phyloP scores from a whole-genome alignment of 2,797 vertebrate genomes.

The Phrynocephalus guinanensis region DNA sequence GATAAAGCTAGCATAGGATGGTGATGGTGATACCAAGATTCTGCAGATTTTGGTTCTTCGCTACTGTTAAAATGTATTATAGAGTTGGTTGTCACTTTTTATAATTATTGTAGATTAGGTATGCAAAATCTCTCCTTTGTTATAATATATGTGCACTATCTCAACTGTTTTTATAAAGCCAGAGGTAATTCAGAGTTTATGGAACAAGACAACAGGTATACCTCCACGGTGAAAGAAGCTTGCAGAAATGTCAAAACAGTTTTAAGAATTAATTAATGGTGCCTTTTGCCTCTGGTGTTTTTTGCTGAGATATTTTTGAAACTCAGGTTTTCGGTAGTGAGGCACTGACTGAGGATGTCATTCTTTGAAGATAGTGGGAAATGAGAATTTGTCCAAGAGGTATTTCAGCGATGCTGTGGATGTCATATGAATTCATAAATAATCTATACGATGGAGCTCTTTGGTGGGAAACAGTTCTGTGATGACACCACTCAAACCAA shows the following conservation, averaged over 20 bases:
- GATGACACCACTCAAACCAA: constrained; percentile 72
- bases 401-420: constrained; percentile 65
- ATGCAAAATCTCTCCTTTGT: neutral
- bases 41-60: neutral
- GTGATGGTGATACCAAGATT: neutral
- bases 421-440: constrained; percentile 73
- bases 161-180: neutral
- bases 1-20: too few relatives aligned
- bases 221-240: constrained; percentile 10
- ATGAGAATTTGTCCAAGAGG: constrained; percentile 58
- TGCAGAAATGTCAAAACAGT: neutral
- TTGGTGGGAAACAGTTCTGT: constrained; percentile 72
- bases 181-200: constrained; percentile 9
- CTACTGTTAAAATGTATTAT: accelerated
- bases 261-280: constrained; percentile 32
- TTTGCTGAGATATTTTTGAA: constrained; percentile 3
- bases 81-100: neutral
- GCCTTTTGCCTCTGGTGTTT: neutral
- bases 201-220: neutral
- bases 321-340: accelerated
- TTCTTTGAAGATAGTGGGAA: constrained; percentile 44
- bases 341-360: constrained; percentile 11
- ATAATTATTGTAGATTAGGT: neutral
- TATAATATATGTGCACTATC: neutral
- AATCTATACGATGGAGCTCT: constrained; percentile 72